These are phyloP conservation scores for Phallusia fumigata DNA, from an alignment of 23 tunicate genomes.

Conservation along the genomic window DNA sequence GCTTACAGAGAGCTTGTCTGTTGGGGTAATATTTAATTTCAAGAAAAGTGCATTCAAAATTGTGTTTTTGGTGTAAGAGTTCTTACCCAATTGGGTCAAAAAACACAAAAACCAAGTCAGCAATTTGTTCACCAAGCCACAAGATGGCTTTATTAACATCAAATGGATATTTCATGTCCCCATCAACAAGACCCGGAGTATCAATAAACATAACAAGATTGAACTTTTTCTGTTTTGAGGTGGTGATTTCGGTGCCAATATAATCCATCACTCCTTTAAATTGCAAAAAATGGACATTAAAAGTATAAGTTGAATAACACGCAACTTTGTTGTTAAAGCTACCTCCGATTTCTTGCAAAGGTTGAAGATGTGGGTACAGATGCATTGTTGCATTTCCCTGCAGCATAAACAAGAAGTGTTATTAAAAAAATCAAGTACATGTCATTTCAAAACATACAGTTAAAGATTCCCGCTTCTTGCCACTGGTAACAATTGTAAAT, in stretches of 20 bases:
- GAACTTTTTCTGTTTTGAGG: conserved; percentile 87
- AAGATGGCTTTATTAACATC: conserved; percentile 89
- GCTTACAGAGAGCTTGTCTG: conserved; percentile 96
- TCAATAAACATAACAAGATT: conserved; percentile 82
- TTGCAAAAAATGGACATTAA: neutral
- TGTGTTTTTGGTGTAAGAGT: too few species aligned
- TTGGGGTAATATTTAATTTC: neutral
- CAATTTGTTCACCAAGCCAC: conserved; percentile 93
- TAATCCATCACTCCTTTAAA: conserved; percentile 79
- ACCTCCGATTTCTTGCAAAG: conserved; percentile 80
- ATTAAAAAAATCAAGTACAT: neutral
- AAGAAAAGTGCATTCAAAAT: too few species aligned
- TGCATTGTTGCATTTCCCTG: conserved; percentile 95
- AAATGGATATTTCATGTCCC: conserved; percentile 98
- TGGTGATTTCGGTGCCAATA: conserved; percentile 73
- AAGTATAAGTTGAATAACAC: neutral
- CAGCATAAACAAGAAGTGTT: neutral
- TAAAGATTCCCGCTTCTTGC: conserved; percentile 91
- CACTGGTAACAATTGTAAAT: conserved; percentile 90
- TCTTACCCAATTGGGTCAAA: conserved; percentile 98
- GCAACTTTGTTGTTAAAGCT: neutral
- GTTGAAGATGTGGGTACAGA: conserved; percentile 82
- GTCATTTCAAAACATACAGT: conserved; percentile 63
- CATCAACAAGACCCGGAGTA: conserved; percentile 97
- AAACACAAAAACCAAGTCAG: conserved; percentile 86